These are phyloP conservation scores for Luidia sarsii DNA, from an alignment of 53 echinoderm and acorn worm species.

Conservation along the genomic window DNA sequence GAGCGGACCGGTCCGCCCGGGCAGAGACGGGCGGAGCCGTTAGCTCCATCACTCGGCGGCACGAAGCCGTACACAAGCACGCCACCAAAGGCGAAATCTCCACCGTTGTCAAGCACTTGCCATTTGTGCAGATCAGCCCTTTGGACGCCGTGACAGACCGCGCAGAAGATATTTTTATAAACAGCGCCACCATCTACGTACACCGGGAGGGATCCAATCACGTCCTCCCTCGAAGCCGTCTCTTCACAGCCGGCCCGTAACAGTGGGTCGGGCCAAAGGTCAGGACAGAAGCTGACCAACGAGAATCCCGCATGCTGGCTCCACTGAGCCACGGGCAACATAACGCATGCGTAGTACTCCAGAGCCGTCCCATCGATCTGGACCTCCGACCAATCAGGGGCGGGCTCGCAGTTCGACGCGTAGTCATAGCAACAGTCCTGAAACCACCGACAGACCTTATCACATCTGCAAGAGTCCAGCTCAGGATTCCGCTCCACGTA, in stretches of 20 bases:
- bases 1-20: not conserved
- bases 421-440: slow-evolving; percentile 69
- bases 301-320: not conserved
- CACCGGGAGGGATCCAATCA: slow-evolving; percentile 66
- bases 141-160: slow-evolving; percentile 52
- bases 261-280: not conserved
- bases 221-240: slow-evolving; percentile 16
- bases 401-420: not conserved
- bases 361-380: not conserved
- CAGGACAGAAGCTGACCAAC: slow-evolving; percentile 33
- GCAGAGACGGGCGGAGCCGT: slow-evolving; percentile 1
- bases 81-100: too few species aligned
- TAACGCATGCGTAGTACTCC: slow-evolving; percentile 6
- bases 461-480: slow-evolving; percentile 23
- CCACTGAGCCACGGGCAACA: not conserved
- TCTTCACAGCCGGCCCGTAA: not conserved
- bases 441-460: slow-evolving; percentile 41
- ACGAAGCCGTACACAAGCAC: too few species aligned
- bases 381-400: not conserved
- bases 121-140: not conserved
- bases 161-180: slow-evolving; percentile 76
- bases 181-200: slow-evolving; percentile 44
- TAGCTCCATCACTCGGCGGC: too few species aligned
- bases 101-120: not conserved
- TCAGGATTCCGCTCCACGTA: too few species aligned